phyloP scores from a whole-genome alignment of 2,797 vertebrate genomes.

The Philypnodon macrostomus region DNA sequence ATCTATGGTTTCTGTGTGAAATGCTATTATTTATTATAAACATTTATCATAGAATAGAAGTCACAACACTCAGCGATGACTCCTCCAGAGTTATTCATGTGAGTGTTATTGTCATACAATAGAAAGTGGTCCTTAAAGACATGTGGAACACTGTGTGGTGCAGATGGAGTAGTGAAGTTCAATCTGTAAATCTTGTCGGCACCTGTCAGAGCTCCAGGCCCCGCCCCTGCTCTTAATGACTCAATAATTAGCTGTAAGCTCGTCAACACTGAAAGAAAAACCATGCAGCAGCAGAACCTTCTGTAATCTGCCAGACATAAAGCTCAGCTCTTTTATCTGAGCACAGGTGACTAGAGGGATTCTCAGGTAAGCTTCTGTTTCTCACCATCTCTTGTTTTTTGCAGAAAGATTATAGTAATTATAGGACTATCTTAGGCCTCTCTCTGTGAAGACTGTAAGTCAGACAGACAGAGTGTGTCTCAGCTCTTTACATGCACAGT shows the following conservation, averaged over 20 bases:
- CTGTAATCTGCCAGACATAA: slow-evolving; percentile 38
- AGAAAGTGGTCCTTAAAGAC: background rate
- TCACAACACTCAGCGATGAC: too few species aligned
- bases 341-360: background rate
- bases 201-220: slow-evolving; percentile 20
- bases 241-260: slow-evolving; percentile 52
- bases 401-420: background rate
- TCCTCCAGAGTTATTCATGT: too few species aligned
- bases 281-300: slow-evolving; percentile 37
- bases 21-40: too few species aligned
- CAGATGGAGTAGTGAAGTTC: slow-evolving; percentile 1
- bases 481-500: background rate
- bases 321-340: background rate
- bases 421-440: background rate
- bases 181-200: slow-evolving; percentile 11
- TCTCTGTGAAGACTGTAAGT: background rate
- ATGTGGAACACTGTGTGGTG: background rate
- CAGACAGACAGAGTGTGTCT: background rate
- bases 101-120: background rate
- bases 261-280: slow-evolving; percentile 11
- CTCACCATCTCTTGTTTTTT: background rate
- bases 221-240: slow-evolving; percentile 32
- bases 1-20: too few species aligned
- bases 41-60: too few species aligned
- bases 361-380: slow-evolving; percentile 18